Percentiles rank a stretch among this genome's conserved stretches.
phyloP scores from a whole-genome alignment of 2,888 invertebrate species.

The Acleris sparsana region DNA sequence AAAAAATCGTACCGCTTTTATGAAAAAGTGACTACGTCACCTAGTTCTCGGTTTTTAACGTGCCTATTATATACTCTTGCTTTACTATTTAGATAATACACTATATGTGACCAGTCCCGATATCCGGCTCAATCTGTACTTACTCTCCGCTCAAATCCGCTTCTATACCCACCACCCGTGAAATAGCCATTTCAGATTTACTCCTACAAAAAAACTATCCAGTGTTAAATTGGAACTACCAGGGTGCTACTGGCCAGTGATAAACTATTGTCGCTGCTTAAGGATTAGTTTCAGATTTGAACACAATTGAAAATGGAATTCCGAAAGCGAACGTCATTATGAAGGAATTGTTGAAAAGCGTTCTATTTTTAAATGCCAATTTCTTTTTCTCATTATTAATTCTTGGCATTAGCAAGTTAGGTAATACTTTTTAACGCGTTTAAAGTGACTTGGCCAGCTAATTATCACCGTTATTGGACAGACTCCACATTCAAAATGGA shows the following conservation, averaged over 20 bases:
- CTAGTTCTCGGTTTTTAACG: too few relatives aligned
- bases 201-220: constrained; percentile 16
- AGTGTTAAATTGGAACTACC: constrained; percentile 24
- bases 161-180: constrained; percentile 20
- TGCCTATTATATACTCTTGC: too few relatives aligned
- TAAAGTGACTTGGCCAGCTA: too few relatives aligned
- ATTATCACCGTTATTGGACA: too few relatives aligned
- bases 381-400: background rate
- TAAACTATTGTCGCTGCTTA: constrained; percentile 13
- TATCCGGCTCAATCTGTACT: constrained; percentile 19
- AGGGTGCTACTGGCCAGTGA: constrained; percentile 17
- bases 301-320: constrained; percentile 23
- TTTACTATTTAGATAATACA: too few relatives aligned
- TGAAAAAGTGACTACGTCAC: too few relatives aligned
- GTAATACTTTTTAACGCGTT: too few relatives aligned
- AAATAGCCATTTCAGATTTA: constrained; percentile 23
- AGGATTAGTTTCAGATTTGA: constrained; percentile 6
- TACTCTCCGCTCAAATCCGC: constrained; percentile 10
- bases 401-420: too few relatives aligned
- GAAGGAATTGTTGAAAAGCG: background rate
- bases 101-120: background rate
- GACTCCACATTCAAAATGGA: too few relatives aligned
- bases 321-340: constrained; percentile 6
- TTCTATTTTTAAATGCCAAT: background rate
- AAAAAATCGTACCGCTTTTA: too few relatives aligned